Base-by-base conservation (phyloP, 2,888 invertebrate species). In the Nymphalis polychloros region DNA sequence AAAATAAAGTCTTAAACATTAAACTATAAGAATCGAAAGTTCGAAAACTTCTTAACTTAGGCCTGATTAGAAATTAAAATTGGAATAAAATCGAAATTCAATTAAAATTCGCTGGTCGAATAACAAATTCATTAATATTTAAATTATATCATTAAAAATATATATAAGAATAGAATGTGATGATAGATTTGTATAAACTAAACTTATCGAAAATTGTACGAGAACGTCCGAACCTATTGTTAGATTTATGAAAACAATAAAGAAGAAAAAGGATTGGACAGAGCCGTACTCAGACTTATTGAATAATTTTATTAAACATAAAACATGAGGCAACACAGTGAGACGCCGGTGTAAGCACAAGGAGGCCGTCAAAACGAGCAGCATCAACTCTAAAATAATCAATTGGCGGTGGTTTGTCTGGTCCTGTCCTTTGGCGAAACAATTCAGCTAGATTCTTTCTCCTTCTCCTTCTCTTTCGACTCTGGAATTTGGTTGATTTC, bases 381-480 rank as follows among this genome's bases (percentile, higher is more conserved):
- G 78, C 80, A 80, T 85, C 86, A 85, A 89, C 87, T 87, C 83
- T 90, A 89, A 92, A 89, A 89, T 90, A 90, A 91, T 88, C 87
- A 88, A 89, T 90, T 86, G 87, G 92, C 92, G 92, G 92, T 92
- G 92, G 92, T 92, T 91, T 89, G 83, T 90, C 84, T 88, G 88
- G 82, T 90, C 90, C 88, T 87, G 85, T 87, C 81, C 84, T 84
- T 79, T 72, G 77, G 81, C 78, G 84, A 87, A 86, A 81, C 85
- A 84, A 93, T 94, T 95, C 94, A 95, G 93, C 94, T 94, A 69
- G 94, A 94, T 88, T 95, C 94, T 81, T 95, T 95, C 83, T 95
- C 94, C 80, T 95, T 94, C 84, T 95, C 94, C 80, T 95, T 94
- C 81, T 94, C 95, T 90, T 95, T 95, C 77, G 94, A 94, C 90